Conservation (phyloP, 2,113 vertebrate species). For the Marcusenius ussheri region DNA sequence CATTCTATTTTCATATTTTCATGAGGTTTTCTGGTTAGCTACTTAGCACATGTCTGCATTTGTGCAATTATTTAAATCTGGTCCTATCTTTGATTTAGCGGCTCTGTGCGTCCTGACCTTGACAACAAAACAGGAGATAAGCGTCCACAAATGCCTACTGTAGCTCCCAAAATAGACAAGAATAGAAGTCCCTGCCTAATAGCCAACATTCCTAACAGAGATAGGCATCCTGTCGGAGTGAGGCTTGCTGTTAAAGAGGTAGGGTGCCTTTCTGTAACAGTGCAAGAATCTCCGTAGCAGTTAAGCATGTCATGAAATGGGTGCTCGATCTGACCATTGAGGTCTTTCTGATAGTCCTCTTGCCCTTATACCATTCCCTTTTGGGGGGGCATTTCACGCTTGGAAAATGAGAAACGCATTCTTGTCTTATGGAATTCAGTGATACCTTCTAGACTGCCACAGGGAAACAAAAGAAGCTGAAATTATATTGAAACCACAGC, state of each 20-base stretch:
- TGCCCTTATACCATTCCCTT: not conserved
- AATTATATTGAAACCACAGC: not conserved
- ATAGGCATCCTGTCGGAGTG: slow-evolving; percentile 38
- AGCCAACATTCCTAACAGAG: slow-evolving; percentile 41
- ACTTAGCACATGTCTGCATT: slow-evolving; percentile 3
- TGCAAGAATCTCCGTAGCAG: not conserved
- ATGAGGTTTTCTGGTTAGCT: not conserved
- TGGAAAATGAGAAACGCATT: not conserved
- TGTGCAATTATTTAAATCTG: slow-evolving; percentile 26
- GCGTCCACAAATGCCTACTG: slow-evolving; percentile 37
- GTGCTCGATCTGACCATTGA: not conserved
- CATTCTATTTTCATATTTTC: not conserved
- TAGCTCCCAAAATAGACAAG: slow-evolving; percentile 46
- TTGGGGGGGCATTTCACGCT: not conserved
- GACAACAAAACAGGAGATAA: slow-evolving; percentile 45
- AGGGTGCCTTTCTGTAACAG: slow-evolving; percentile 18
- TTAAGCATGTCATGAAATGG: not conserved
- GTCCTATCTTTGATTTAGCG: slow-evolving; percentile 17
- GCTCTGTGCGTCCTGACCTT: slow-evolving; percentile 38
- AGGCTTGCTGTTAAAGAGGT: slow-evolving; percentile 42
- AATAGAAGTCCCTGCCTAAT: slow-evolving; percentile 43
- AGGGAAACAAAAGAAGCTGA: not conserved
- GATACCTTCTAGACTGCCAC: not conserved
- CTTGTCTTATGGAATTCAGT: not conserved
- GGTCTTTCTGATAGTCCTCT: not conserved